These are phyloP conservation scores for Notolabrus celidotus DNA, from an alignment of 2,797 vertebrate species.

Conservation along the genomic window DNA sequence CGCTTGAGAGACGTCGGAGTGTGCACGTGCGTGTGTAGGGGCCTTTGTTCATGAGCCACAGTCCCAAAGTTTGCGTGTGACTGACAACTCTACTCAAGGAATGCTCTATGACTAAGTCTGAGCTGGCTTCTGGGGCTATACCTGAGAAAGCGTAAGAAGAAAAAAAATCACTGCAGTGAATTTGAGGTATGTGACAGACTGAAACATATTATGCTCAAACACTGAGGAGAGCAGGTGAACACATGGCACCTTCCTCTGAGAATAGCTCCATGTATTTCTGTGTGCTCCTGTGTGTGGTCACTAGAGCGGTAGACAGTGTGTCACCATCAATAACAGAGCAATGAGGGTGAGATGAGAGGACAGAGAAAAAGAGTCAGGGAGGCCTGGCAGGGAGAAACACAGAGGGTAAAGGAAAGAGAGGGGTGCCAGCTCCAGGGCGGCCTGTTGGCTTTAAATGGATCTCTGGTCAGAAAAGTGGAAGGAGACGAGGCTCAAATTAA, in stretches of 20 bases:
- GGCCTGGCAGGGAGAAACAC: constrained; percentile 73
- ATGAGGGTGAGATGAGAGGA: constrained; percentile 82
- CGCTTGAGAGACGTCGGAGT: constrained; percentile 39
- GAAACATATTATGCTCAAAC: constrained; percentile 52
- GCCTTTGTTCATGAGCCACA: constrained; percentile 66
- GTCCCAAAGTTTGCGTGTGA: constrained; percentile 61
- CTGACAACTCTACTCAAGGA: constrained; percentile 66
- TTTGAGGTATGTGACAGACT: constrained; percentile 58
- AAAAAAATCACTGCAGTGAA: constrained; percentile 43
- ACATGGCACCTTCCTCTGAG: constrained; percentile 40
- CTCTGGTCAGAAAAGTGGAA: constrained; percentile 86
- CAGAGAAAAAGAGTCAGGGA: constrained; percentile 69
- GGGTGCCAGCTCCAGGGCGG: constrained; percentile 75
- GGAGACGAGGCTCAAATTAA: constrained; percentile 87
- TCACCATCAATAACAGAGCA: constrained; percentile 84
- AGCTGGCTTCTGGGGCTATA: constrained; percentile 56
- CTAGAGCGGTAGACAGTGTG: constrained; percentile 77
- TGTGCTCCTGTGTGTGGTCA: constrained; percentile 57
- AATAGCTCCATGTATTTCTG: constrained; percentile 38
- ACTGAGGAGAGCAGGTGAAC: constrained; percentile 59
- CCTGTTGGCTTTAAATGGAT: constrained; percentile 81
- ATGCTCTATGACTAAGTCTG: constrained; percentile 49
- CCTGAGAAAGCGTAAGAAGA: constrained; percentile 52
- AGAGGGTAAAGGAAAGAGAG: constrained; percentile 70
- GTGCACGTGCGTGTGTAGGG: constrained; percentile 10